A percentile compares a stretch with the other conserved stretches of the same genome.
Evolutionary conservation across 2,888 invertebrate species (phyloP).

Genomic region (Eupithecia centaureata): DNA sequence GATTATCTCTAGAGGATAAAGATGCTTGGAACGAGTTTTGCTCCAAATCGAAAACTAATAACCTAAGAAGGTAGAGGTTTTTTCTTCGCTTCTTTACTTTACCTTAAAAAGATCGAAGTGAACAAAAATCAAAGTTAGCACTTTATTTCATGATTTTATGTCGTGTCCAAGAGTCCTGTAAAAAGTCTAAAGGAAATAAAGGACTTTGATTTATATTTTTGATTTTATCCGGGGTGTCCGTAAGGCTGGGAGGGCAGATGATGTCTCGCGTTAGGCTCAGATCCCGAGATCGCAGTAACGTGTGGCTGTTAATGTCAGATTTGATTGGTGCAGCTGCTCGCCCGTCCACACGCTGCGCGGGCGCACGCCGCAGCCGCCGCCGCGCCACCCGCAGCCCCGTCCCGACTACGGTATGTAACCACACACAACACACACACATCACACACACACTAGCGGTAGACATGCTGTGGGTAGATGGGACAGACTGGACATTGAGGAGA

Average conservation of each 20-base stretch:
- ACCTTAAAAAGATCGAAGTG: no score
- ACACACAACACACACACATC: slow-evolving; percentile 37
- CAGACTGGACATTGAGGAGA: background rate
- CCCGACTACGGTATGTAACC: slow-evolving; percentile 94
- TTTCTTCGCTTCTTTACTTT: no score
- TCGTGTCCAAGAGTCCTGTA: no score
- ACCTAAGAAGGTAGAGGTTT: no score
- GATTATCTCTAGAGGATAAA: no score
- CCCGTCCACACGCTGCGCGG: slow-evolving; percentile 90
- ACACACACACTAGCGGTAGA: slow-evolving; percentile 29
- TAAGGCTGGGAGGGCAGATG: background rate
- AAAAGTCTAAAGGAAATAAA: no score
- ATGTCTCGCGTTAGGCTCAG: background rate
- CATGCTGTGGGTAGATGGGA: slow-evolving; percentile 5
- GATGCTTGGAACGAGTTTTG: no score
- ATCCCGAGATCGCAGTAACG: slow-evolving; percentile 51
- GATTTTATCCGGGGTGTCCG: no score
- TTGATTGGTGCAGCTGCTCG: slow-evolving; percentile 85
- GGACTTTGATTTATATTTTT: no score
- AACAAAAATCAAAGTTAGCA: no score
- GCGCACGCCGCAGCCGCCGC: slow-evolving; percentile 80
- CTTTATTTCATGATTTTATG: no score
- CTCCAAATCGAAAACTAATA: no score
- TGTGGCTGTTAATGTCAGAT: slow-evolving; percentile 76
- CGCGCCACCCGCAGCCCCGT: slow-evolving; percentile 86